Percentiles rank a stretch among this genome's conserved stretches.
phyloP scores from a whole-genome alignment of 2,888 invertebrate genomes.

The Tiliacea citrago region DNA sequence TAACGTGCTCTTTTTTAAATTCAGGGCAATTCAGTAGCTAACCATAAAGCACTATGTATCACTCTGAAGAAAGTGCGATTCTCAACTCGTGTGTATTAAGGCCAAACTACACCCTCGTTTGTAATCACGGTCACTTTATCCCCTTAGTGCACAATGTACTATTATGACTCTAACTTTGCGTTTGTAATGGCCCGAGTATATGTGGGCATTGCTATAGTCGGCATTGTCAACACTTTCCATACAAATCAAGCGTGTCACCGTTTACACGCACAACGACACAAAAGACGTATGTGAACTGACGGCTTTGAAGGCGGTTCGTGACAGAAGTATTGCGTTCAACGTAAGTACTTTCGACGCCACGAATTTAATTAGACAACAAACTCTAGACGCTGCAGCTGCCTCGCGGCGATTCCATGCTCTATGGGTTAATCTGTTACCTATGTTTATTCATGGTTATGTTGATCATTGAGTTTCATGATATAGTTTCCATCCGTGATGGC shows the following conservation, averaged over 20 bases:
- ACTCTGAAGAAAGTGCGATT: too few relatives aligned
- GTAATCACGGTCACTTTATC: too few relatives aligned
- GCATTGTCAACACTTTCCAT: background rate
- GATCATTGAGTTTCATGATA: conserved; percentile 81
- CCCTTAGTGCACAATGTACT: too few relatives aligned
- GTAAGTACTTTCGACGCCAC: background rate
- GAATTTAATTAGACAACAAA: background rate
- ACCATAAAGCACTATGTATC: too few relatives aligned
- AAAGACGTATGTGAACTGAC: background rate
- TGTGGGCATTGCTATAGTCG: background rate
- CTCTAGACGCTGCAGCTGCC: background rate
- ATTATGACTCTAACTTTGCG: too few relatives aligned
- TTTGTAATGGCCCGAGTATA: too few relatives aligned
- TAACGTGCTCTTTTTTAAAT: too few relatives aligned
- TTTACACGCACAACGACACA: background rate
- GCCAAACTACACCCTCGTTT: too few relatives aligned
- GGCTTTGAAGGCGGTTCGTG: background rate
- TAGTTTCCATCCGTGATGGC: conserved; percentile 79
- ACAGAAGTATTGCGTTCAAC: background rate
- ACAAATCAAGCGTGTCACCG: background rate
- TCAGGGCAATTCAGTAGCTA: too few relatives aligned
- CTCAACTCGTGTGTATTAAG: too few relatives aligned
- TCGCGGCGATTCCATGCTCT: background rate
- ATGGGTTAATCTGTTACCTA: background rate
- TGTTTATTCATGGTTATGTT: conserved; percentile 77